Evolutionary conservation across 2,888 invertebrate genomes (phyloP).

Genomic region (Bruchidius siliquastri): DNA sequence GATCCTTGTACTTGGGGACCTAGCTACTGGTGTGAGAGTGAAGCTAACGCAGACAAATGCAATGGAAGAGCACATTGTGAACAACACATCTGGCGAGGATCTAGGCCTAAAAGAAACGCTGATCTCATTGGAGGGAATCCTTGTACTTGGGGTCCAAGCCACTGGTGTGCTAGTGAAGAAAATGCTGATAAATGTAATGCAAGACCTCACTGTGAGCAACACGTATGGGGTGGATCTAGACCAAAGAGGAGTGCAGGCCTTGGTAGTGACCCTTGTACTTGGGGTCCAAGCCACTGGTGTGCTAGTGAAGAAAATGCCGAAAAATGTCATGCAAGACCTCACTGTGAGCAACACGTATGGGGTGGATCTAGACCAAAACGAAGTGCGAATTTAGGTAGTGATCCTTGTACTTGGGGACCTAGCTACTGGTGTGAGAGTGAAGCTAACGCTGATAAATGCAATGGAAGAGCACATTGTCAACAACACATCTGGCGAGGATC

Average conservation of each 20-base stretch:
- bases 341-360: not conserved
- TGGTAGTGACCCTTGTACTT: not conserved
- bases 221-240: not conserved
- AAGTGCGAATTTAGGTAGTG: not conserved
- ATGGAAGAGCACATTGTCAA: not conserved
- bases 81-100: not conserved
- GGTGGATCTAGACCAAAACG: not conserved
- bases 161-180: constrained; percentile 62
- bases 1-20: constrained; percentile 71
- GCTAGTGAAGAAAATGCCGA: not conserved
- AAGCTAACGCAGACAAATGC: constrained; percentile 47
- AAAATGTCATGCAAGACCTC: not conserved
- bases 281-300: not conserved
- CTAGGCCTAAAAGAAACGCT: not conserved
- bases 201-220: constrained; percentile 12
- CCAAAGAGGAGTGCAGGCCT: not conserved
- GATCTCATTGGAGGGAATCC: not conserved
- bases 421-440: not conserved
- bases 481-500: not conserved
- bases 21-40: constrained; percentile 66
- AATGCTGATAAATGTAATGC: constrained; percentile 51
- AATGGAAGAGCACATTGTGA: not conserved
- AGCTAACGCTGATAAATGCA: not conserved
- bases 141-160: constrained; percentile 50
- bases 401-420: not conserved